Evolutionary conservation across 2,888 invertebrate genomes (phyloP).

Genomic region (Thereva unica): DNA sequence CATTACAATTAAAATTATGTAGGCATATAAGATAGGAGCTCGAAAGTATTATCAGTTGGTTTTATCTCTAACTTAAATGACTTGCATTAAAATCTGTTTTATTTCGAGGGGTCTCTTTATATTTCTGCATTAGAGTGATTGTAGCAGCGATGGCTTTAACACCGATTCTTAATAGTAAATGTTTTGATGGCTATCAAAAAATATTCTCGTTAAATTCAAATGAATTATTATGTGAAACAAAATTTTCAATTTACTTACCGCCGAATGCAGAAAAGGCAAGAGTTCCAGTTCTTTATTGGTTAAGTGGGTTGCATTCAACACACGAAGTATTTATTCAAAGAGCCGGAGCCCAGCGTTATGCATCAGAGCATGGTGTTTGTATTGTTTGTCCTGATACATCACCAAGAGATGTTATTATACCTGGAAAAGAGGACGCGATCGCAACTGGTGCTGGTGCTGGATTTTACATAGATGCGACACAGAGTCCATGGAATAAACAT

Average conservation of each 20-base stretch:
- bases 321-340: slow-evolving; percentile 93
- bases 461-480: slow-evolving; percentile 87
- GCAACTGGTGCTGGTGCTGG: slow-evolving; percentile 93
- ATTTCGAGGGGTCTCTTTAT: no score
- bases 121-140: no score
- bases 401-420: slow-evolving; percentile 81
- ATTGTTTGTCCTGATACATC: slow-evolving; percentile 93
- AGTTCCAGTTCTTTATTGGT: slow-evolving; percentile 82
- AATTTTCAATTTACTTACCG: slow-evolving; percentile 86
- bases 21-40: no score
- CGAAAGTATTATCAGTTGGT: no score
- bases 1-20: no score
- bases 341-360: slow-evolving; percentile 86
- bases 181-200: slow-evolving; percentile 84
- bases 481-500: slow-evolving; percentile 83
- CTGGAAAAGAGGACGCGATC: slow-evolving; percentile 85
- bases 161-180: slow-evolving; percentile 70
- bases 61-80: no score
- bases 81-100: no score
- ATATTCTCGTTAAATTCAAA: slow-evolving; percentile 57
- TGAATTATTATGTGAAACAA: slow-evolving; percentile 82
- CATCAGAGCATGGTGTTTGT: slow-evolving; percentile 78
- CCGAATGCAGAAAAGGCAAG: slow-evolving; percentile 62
- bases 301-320: slow-evolving; percentile 87
- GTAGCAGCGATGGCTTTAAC: slow-evolving; percentile 53